Evolutionary conservation across 2,113 vertebrate genomes (phyloP).

Genomic region (Zapornia atra): DNA sequence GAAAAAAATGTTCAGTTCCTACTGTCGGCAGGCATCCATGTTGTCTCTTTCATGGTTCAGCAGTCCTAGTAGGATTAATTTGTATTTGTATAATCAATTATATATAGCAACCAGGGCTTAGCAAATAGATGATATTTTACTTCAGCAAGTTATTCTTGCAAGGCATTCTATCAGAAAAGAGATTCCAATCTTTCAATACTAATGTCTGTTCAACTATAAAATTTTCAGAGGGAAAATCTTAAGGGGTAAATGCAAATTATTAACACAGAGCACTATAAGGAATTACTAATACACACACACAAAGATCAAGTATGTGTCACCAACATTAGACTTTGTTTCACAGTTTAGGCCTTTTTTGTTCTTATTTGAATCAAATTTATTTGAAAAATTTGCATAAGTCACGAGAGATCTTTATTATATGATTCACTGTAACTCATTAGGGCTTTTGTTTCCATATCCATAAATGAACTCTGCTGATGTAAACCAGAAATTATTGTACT

Average conservation of each 20-base stretch:
- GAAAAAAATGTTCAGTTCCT: neutral
- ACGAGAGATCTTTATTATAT: neutral
- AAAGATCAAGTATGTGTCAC: neutral
- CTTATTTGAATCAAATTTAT: slow-evolving; percentile 10
- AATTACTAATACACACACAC: neutral
- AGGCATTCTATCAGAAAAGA: neutral
- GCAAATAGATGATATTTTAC: neutral
- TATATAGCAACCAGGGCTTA: neutral
- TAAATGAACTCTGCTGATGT: slow-evolving; percentile 8
- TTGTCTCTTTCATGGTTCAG: neutral
- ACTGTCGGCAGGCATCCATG: neutral
- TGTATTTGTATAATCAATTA: neutral
- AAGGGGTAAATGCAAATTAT: neutral
- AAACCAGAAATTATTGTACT: slow-evolving; percentile 1
- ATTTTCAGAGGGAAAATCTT: neutral
- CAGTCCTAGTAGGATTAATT: neutral
- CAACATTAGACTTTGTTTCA: neutral
- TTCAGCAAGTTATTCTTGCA: neutral
- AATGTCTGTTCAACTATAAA: neutral
- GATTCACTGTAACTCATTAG: neutral
- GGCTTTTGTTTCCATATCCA: neutral
- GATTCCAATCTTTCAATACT: neutral
- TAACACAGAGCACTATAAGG: neutral
- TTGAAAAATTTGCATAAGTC: slow-evolving; percentile 37
- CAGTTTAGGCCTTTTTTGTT: neutral